phyloP scores from a whole-genome alignment of 2,797 vertebrate species.

The Furcifer pardalis region DNA sequence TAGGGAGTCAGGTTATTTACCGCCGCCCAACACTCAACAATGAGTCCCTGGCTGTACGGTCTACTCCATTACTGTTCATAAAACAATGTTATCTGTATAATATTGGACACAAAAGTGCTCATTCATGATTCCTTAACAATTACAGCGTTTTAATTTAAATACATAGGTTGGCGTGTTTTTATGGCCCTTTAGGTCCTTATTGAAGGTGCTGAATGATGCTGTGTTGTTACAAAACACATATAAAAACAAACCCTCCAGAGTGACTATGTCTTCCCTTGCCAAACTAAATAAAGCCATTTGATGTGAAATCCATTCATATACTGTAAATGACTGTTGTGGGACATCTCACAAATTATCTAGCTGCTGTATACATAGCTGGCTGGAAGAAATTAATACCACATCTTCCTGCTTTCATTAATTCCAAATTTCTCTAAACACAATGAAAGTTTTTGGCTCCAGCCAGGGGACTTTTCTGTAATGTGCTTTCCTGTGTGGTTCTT shows the following conservation, averaged over 20 bases:
- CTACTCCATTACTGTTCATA: too few species aligned
- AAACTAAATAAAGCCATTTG: background rate
- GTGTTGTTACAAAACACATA: background rate
- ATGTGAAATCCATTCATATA: background rate
- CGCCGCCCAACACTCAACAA: too few species aligned
- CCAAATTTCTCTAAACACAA: constrained; percentile 43
- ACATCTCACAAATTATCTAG: background rate
- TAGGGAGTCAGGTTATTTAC: too few species aligned
- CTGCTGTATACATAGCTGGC: background rate
- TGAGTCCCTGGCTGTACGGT: too few species aligned
- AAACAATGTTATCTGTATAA: background rate
- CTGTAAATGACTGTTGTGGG: background rate
- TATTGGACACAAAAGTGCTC: background rate
- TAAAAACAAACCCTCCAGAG: background rate
- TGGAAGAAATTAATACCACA: background rate
- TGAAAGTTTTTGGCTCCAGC: constrained; percentile 35
- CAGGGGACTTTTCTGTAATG: constrained; percentile 32
- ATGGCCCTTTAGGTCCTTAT: too few species aligned
- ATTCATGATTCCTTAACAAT: background rate
- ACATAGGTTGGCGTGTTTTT: background rate
- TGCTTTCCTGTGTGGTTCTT: background rate
- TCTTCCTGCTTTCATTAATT: constrained; percentile 44
- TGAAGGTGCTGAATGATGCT: background rate
- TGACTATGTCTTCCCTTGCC: background rate
- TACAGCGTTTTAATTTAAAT: background rate